A percentile compares a stretch with the other conserved stretches of the same genome.
Evolutionary conservation across 2,888 invertebrate species (phyloP).

Genomic region (Smittia aterrima): DNA sequence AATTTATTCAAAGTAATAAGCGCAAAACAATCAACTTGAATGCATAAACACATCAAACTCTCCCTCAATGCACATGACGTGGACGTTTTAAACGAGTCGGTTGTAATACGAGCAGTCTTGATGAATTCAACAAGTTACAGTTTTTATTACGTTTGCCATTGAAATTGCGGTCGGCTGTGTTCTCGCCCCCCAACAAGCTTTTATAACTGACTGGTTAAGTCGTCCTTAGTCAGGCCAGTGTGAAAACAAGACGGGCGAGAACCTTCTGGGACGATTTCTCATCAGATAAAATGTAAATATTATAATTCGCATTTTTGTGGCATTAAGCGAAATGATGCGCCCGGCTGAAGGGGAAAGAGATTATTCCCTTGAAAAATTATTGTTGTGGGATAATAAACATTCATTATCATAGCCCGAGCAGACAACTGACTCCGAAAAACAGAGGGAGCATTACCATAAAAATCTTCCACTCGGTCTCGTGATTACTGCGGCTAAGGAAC

Average conservation of each 20-base stretch:
- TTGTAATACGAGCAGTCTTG: neutral
- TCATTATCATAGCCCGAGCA: neutral
- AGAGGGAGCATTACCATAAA: neutral
- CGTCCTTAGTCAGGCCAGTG: no score
- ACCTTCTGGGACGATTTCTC: neutral
- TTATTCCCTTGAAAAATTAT: neutral
- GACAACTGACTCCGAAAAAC: neutral
- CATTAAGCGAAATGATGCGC: neutral
- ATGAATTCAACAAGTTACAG: constrained; percentile 25
- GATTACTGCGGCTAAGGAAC: neutral
- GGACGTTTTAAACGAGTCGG: no score
- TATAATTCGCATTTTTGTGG: constrained; percentile 3
- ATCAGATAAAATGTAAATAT: neutral
- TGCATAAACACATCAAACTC: constrained; percentile 13
- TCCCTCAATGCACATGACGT: neutral
- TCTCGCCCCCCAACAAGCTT: no score
- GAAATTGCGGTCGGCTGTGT: neutral
- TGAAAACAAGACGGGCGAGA: neutral
- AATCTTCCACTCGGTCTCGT: neutral
- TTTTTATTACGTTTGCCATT: neutral
- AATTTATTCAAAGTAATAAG: neutral
- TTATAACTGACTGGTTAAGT: no score
- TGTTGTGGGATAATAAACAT: neutral
- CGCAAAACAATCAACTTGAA: neutral
- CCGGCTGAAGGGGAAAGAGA: neutral